Percentiles rank a stretch among this genome's conserved stretches.
Evolutionary conservation across 2,888 invertebrate genomes (phyloP).

Genomic region (Chromoteleia sp.): DNA sequence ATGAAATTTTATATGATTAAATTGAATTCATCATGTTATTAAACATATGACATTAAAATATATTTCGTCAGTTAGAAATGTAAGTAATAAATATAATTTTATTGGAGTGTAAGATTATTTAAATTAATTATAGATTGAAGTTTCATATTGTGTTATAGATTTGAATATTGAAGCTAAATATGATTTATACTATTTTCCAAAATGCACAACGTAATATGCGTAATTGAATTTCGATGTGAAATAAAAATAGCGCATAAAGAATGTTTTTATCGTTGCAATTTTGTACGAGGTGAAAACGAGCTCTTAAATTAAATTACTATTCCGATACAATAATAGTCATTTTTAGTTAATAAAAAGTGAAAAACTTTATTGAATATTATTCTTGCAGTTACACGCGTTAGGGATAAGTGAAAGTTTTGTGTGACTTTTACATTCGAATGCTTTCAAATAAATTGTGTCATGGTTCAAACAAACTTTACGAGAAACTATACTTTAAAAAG

Average conservation of each 20-base stretch:
- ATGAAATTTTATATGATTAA: no score
- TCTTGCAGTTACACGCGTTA: slow-evolving; percentile 10
- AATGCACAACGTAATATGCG: not conserved
- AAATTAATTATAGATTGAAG: no score
- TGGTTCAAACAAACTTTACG: slow-evolving; percentile 13
- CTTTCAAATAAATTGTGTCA: slow-evolving; percentile 32
- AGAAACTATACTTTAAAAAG: not conserved
- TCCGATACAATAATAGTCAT: not conserved
- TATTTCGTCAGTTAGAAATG: no score
- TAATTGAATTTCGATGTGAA: slow-evolving; percentile 5
- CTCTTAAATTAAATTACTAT: not conserved
- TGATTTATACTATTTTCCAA: not conserved
- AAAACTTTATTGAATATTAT: slow-evolving; percentile 5
- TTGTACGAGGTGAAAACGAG: not conserved
- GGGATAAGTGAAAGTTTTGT: slow-evolving; percentile 5
- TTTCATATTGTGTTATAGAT: no score
- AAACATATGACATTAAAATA: no score
- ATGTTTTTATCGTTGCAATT: not conserved
- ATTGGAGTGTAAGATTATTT: no score
- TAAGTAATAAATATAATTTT: no score
- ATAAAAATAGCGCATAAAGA: not conserved
- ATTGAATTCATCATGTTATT: no score
- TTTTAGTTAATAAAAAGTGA: not conserved
- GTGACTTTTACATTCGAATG: slow-evolving; percentile 20
- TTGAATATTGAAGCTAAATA: slow-evolving; percentile 1